Evolutionary conservation across 2,888 invertebrate species (phyloP).

Genomic region (Caenorhabditis zanzibari): DNA sequence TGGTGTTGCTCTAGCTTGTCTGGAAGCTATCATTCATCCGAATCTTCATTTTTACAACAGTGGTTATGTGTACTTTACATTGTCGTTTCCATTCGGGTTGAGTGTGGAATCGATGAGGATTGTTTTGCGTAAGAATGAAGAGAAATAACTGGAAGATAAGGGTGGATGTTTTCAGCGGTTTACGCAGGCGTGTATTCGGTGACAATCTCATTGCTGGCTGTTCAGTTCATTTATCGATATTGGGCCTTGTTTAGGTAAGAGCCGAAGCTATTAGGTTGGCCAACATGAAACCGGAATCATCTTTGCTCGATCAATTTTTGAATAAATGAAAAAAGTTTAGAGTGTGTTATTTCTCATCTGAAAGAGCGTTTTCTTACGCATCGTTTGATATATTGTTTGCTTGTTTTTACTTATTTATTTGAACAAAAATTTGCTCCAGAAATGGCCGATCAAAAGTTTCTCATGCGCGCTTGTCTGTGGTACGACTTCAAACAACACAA

Average conservation of each 20-base stretch:
- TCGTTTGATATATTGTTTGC: too few species aligned
- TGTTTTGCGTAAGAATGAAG: neutral
- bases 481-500: too few species aligned
- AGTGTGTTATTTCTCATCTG: too few species aligned
- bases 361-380: too few species aligned
- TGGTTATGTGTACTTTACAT: slow-evolving; percentile 1
- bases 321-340: too few species aligned
- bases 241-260: slow-evolving; percentile 6
- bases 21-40: slow-evolving; percentile 6
- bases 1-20: neutral
- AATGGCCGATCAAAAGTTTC: too few species aligned
- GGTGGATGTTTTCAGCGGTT: neutral
- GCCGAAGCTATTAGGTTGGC: too few species aligned
- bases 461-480: too few species aligned
- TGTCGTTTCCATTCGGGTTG: neutral
- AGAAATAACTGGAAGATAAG: neutral
- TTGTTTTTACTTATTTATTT: too few species aligned
- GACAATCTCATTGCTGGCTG: neutral
- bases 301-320: neutral
- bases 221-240: slow-evolving; percentile 17
- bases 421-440: too few species aligned
- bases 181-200: neutral
- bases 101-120: neutral
- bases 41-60: slow-evolving; percentile 26
- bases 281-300: neutral